A percentile compares a stretch with the other conserved stretches of the same genome.
phyloP scores from a whole-genome alignment of 2,113 vertebrate genomes.

The Leuciscus idus region DNA sequence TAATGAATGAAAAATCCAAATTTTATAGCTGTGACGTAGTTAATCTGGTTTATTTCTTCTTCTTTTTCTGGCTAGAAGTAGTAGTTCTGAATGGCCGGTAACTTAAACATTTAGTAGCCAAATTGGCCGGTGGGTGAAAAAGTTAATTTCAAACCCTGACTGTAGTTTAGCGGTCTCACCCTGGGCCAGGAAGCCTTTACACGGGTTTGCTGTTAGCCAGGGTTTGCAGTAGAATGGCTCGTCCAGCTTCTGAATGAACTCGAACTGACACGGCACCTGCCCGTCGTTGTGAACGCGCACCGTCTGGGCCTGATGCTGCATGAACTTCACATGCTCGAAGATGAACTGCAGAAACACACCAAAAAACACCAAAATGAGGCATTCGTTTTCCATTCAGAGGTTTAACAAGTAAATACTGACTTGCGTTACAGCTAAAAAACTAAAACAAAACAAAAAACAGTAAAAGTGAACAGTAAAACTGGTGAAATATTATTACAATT shows the following conservation, averaged over 20 bases:
- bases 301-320: slow-evolving; percentile 85
- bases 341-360: slow-evolving; percentile 77
- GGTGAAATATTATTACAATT: too few species aligned
- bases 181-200: slow-evolving; percentile 88
- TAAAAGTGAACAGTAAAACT: too few species aligned
- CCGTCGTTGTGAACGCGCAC: slow-evolving; percentile 87
- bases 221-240: slow-evolving; percentile 88
- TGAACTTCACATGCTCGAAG: slow-evolving; percentile 92
- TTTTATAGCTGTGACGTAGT: too few species aligned
- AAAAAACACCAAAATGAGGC: background rate
- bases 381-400: background rate
- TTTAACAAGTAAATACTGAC: too few species aligned
- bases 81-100: too few species aligned
- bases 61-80: too few species aligned
- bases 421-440: too few species aligned
- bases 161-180: slow-evolving; percentile 71
- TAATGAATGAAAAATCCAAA: too few species aligned
- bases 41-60: too few species aligned
- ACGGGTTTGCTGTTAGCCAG: slow-evolving; percentile 89
- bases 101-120: too few species aligned
- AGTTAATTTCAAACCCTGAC: fast-evolving
- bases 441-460: too few species aligned
- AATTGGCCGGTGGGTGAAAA: too few species aligned
- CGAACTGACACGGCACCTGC: slow-evolving; percentile 93
- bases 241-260: slow-evolving; percentile 93